Evolutionary conservation across 1,140 invertebrate genomes (phyloP).

Genomic region (Penaeus vannamei): DNA sequence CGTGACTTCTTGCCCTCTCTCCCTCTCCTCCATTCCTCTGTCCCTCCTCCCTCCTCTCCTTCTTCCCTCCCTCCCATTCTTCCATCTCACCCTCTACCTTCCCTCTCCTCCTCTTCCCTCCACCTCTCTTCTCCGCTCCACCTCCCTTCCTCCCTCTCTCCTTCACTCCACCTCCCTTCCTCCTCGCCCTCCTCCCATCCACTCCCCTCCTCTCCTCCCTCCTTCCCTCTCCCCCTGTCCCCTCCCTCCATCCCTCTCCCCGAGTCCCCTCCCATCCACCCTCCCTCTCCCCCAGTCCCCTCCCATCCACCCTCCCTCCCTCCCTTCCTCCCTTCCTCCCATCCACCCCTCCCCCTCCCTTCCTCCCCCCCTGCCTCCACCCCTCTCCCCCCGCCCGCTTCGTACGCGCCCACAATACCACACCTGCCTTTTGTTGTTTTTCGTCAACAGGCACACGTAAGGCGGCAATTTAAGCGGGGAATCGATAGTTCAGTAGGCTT

Average conservation of each 20-base stretch:
- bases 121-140: not conserved
- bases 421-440: conserved; percentile 57
- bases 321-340: not conserved
- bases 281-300: not conserved
- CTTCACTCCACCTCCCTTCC: not conserved
- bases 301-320: not conserved
- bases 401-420: not conserved
- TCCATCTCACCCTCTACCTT: too few relatives aligned
- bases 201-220: not conserved
- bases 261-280: not conserved
- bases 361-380: not conserved
- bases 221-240: too few relatives aligned
- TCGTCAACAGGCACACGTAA: conserved; percentile 44
- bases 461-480: conserved; percentile 49
- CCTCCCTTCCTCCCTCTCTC: not conserved
- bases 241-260: not conserved
- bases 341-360: not conserved
- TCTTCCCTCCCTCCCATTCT: not conserved
- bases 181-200: not conserved
- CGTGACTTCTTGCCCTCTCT: too few relatives aligned
- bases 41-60: not conserved
- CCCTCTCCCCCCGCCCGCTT: not conserved
- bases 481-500: conserved; percentile 59
- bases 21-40: too few relatives aligned
- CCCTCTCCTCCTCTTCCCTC: not conserved